Evolutionary conservation across 2,797 vertebrate species (phyloP).

Genomic region (Clarias platycephalus): DNA sequence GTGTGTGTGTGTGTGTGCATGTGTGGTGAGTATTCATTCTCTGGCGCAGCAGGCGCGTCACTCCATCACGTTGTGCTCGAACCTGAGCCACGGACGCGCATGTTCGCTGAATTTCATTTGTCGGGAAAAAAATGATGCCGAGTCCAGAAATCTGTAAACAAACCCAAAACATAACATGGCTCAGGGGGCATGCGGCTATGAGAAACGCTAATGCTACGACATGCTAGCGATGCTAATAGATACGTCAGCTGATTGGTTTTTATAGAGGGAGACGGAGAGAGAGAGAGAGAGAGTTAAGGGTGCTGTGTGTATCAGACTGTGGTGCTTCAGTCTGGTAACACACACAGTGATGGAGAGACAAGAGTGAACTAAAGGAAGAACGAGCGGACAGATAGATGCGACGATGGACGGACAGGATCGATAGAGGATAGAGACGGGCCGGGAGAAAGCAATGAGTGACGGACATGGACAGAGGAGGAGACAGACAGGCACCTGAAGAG

Average conservation of each 20-base stretch:
- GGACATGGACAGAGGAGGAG: neutral
- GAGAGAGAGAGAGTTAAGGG: neutral
- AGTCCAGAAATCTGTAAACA: neutral
- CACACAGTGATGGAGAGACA: neutral
- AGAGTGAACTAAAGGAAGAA: neutral
- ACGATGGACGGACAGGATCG: neutral
- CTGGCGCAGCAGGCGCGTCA: too few relatives aligned
- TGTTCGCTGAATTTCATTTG: neutral
- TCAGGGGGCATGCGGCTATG: neutral
- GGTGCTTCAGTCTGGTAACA: neutral
- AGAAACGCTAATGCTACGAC: neutral
- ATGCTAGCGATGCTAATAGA: neutral
- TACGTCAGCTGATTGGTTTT: too few relatives aligned
- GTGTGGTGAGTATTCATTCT: too few relatives aligned
- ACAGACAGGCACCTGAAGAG: neutral
- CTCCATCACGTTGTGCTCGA: neutral
- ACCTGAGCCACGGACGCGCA: neutral
- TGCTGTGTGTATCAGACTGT: too few relatives aligned
- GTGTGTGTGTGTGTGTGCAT: too few relatives aligned
- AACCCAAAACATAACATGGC: neutral
- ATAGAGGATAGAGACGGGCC: neutral
- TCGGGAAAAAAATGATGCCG: neutral
- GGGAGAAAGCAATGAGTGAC: neutral
- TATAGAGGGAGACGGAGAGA: too few relatives aligned
- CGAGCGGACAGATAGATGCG: neutral